Percentiles rank a stretch among this genome's conserved stretches.
Evolutionary conservation across 1,140 invertebrate genomes (phyloP).

Genomic region (Antheraea mylitta): DNA sequence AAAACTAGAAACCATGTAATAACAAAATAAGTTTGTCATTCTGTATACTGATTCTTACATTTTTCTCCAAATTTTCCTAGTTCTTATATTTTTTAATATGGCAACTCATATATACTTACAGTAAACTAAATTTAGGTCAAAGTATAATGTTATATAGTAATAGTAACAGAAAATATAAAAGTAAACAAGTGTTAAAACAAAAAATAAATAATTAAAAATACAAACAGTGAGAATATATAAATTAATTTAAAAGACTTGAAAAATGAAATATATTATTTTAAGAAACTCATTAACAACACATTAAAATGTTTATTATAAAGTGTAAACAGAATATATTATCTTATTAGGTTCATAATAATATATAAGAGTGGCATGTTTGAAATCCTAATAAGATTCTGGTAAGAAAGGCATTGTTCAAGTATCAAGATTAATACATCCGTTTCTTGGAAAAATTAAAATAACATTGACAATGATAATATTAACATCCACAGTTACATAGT

Average conservation of each 20-base stretch:
- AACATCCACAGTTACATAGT: slow-evolving; percentile 34
- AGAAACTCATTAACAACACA: too few species aligned
- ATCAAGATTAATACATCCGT: slow-evolving; percentile 1
- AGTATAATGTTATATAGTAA: too few species aligned
- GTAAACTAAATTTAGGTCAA: neutral
- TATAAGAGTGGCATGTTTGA: neutral
- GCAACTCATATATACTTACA: neutral
- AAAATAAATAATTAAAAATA: too few species aligned
- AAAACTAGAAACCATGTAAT: neutral
- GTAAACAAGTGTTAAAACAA: neutral
- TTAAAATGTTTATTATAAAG: slow-evolving; percentile 5
- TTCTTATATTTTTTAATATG: neutral
- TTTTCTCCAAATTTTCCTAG: too few species aligned
- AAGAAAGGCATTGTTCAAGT: neutral
- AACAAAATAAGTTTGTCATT: too few species aligned
- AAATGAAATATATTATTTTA: too few species aligned
- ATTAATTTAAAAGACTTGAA: too few species aligned
- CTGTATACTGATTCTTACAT: too few species aligned
- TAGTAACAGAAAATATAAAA: neutral
- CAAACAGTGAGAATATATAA: too few species aligned
- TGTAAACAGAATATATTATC: neutral
- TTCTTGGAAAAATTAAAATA: neutral
- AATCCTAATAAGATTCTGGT: slow-evolving; percentile 16
- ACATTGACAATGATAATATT: slow-evolving; percentile 33
- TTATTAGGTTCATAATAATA: neutral